Evolutionary conservation across 2,113 vertebrate species (phyloP).

Genomic region (Eretmochelys imbricata): DNA sequence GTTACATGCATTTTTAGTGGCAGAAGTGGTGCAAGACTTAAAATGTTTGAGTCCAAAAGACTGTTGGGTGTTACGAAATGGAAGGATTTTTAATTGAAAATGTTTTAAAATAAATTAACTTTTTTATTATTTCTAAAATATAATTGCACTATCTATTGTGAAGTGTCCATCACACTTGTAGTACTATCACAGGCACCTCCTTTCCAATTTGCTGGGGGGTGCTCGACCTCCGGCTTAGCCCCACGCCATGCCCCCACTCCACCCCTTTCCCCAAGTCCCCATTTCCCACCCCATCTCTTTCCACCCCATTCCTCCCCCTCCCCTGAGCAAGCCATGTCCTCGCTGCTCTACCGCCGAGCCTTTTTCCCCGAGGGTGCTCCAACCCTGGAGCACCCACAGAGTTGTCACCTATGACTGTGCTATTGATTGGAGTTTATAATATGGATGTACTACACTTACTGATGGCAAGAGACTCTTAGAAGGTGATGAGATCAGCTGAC

Average conservation of each 20-base stretch:
- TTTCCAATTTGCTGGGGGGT: too few species aligned
- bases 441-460: neutral
- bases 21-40: neutral
- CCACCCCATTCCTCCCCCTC: too few species aligned
- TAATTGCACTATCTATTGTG: neutral
- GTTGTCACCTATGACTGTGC: neutral
- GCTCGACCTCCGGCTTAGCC: fast-evolving
- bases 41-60: neutral
- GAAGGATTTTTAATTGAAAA: neutral
- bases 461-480: neutral
- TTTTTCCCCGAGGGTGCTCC: too few species aligned
- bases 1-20: neutral
- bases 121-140: neutral
- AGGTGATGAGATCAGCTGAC: neutral
- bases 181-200: too few species aligned
- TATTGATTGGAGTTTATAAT: neutral
- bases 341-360: too few species aligned
- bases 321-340: too few species aligned
- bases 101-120: neutral
- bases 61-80: neutral
- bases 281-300: too few species aligned
- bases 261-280: too few species aligned
- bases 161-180: neutral
- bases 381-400: too few species aligned
- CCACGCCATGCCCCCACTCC: too few species aligned